A percentile compares a stretch with the other conserved stretches of the same genome.
Evolutionary conservation across 2,888 invertebrate genomes (phyloP).

Genomic region (Hyles lineata): DNA sequence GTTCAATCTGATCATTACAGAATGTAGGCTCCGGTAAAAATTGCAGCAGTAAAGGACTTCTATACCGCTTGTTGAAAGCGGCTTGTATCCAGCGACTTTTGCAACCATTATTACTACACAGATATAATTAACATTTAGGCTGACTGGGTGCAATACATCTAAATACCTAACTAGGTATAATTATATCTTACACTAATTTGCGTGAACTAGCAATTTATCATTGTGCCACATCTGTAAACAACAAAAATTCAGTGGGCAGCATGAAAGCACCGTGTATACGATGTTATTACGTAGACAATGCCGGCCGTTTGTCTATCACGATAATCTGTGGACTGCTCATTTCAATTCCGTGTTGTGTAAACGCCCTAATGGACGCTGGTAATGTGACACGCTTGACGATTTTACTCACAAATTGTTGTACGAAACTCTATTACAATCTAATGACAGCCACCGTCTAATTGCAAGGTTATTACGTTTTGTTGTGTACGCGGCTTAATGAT

Average conservation of each 20-base stretch:
- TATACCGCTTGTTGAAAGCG: no score
- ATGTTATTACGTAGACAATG: conserved; percentile 81
- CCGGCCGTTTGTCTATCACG: conserved; percentile 81
- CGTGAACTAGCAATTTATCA: conserved; percentile 16
- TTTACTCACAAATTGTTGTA: conserved; percentile 84
- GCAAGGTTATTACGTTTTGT: conserved; percentile 83
- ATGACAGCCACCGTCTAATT: conserved; percentile 83
- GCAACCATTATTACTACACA: no score
- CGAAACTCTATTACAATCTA: conserved; percentile 84
- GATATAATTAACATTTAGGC: no score
- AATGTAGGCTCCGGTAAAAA: neutral
- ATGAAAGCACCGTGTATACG: conserved; percentile 66
- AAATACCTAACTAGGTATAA: neutral
- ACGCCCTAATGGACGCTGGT: conserved; percentile 83
- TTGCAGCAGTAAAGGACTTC: no score
- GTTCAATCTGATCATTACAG: no score
- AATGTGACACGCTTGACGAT: conserved; percentile 86
- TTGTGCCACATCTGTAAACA: conserved; percentile 20
- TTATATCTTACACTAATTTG: neutral
- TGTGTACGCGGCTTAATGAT: conserved; percentile 80
- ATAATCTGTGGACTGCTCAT: conserved; percentile 83
- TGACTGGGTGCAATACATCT: neutral
- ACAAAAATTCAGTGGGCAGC: conserved; percentile 3
- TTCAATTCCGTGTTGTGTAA: conserved; percentile 84
- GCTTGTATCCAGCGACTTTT: no score